phyloP scores from a whole-genome alignment of 2,797 vertebrate species.

The Chaetophractus vellerosus region DNA sequence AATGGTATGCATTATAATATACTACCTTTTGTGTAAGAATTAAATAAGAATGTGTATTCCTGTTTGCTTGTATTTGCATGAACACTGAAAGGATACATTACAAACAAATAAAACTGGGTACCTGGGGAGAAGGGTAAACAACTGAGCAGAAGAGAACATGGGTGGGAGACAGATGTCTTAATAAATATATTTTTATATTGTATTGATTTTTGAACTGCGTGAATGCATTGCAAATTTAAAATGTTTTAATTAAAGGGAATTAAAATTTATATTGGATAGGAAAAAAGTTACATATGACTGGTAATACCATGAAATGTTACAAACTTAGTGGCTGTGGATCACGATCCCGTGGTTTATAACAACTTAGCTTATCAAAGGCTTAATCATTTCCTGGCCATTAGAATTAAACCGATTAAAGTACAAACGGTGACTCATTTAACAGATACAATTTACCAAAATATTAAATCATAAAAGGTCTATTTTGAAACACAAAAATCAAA shows the following conservation, averaged over 20 bases:
- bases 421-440: neutral
- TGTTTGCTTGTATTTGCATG: neutral
- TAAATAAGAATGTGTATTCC: neutral
- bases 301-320: neutral
- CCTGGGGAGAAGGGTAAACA: fast-evolving
- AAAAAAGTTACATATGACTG: neutral
- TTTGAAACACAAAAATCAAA: neutral
- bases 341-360: neutral
- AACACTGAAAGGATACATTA: neutral
- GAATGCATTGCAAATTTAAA: neutral
- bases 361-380: neutral
- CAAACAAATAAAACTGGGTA: neutral
- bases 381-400: neutral
- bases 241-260: conserved; percentile 20
- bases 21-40: conserved; percentile 11
- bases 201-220: neutral
- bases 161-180: neutral
- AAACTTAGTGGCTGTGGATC: neutral
- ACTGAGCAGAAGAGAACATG: neutral
- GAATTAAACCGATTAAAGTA: neutral
- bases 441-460: neutral
- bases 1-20: neutral
- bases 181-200: conserved; percentile 24
- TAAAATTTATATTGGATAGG: conserved; percentile 3
- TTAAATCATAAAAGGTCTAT: neutral